Conservation (phyloP, 1,140 invertebrate genomes). For the Orius laevigatus region DNA sequence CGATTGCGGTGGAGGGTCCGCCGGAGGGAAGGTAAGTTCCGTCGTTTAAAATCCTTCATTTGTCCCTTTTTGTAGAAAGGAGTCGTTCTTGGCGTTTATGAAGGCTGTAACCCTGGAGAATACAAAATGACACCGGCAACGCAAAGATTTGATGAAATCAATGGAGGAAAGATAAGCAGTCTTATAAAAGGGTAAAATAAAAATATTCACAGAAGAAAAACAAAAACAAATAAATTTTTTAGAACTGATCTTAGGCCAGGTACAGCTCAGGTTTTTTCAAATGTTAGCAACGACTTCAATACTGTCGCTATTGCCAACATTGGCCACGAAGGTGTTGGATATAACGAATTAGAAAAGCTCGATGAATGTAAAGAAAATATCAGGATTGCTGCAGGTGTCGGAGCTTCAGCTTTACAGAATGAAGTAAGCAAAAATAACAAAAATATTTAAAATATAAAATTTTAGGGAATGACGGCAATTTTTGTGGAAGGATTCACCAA, state of each 20-base stretch:
- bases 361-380: slow-evolving; percentile 52
- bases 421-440: slow-evolving; percentile 22
- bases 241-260: slow-evolving; percentile 4
- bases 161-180: slow-evolving; percentile 7
- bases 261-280: slow-evolving; percentile 33
- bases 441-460: neutral
- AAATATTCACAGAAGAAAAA: neutral
- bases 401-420: slow-evolving; percentile 36
- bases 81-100: slow-evolving; percentile 14
- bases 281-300: slow-evolving; percentile 41
- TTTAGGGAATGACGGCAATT: slow-evolving; percentile 30
- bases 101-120: slow-evolving; percentile 11
- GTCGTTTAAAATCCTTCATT: too few species aligned
- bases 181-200: slow-evolving; percentile 6
- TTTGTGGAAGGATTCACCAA: slow-evolving; percentile 49
- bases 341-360: slow-evolving; percentile 43
- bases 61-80: slow-evolving; percentile 17
- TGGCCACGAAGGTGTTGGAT: slow-evolving; percentile 42
- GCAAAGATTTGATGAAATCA: slow-evolving; percentile 7
- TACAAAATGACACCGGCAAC: slow-evolving; percentile 9
- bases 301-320: slow-evolving; percentile 49
- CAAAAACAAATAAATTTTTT: neutral
- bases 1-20: too few species aligned
- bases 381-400: slow-evolving; percentile 37
- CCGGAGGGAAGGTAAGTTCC: too few species aligned